Evolutionary conservation across 30 jellyfish, hydroid and myxozoan species (phyloP), one percentile per base, ranked within the genome.

Genomic region (Rhopilema esculentum): DNA sequence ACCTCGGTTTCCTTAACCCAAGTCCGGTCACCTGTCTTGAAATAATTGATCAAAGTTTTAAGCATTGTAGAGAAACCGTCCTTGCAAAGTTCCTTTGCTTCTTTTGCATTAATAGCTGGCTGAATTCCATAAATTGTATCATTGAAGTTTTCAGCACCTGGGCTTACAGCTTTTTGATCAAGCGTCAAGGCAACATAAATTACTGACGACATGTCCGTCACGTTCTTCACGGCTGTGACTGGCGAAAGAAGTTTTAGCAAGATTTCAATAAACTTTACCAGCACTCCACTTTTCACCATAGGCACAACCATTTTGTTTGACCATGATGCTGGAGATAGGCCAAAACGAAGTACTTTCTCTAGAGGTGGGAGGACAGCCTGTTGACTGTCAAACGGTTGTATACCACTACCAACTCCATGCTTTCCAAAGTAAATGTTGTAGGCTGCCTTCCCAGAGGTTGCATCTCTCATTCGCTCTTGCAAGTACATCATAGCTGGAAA

Each of bases 211-310:
- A 25, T 40, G 50, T 74, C 49, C 27, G 85, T 25, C 40, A n/a
- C 73, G 28, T 15, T 17, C 70, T 74, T 74, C 16, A 49, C 33
- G 33, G 33, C 70, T 74, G 85, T 74, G 29, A 74, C 85, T 25
- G 73, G 28, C n/a, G 85, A 30, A 17, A 74, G 68, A 20, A 74
- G 28, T 40, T 74, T 27, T n/a, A n/a, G 32, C 70, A 26, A 40
- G 24, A 70, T 70, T 25, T 4, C 27, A 28, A 70, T 27, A 31
- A 25, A 70, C 27, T 70, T 27, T 25, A 70, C 81, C 81, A 70
- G 27, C 24, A 70, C 81, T 18, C 81, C 81, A 31, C 61, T 31
- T 25, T 4, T 25, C 12, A 70, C 62, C 25, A 31, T 19, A 27
- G 81, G 81, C 27, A 27, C 51, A 25, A 70, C 53, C 24, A 20